phyloP scores from a whole-genome alignment of 2,888 invertebrate species.

The Pammene aurita region DNA sequence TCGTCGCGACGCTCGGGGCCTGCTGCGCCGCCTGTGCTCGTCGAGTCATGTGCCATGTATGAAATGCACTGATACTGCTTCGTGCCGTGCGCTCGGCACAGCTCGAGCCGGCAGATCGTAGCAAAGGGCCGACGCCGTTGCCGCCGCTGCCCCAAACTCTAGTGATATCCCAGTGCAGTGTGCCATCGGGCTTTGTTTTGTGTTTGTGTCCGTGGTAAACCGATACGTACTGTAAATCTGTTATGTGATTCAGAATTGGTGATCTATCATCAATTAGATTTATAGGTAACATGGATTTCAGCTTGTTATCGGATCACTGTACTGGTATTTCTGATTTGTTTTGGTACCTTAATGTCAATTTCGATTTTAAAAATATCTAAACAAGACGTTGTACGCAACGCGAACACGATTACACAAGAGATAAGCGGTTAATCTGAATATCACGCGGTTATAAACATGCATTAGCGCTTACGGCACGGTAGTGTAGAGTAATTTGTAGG shows the following conservation, averaged over 20 bases:
- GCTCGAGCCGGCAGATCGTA: constrained; percentile 43
- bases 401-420: constrained; percentile 69
- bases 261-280: constrained; percentile 42
- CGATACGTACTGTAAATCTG: constrained; percentile 28
- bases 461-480: constrained; percentile 58
- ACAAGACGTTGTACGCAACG: constrained; percentile 52
- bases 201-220: constrained; percentile 53
- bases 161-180: constrained; percentile 59
- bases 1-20: constrained; percentile 81
- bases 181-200: constrained; percentile 67
- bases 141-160: constrained; percentile 45
- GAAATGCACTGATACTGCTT: constrained; percentile 69
- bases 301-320: constrained; percentile 70
- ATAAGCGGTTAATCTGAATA: constrained; percentile 78
- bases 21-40: constrained; percentile 73
- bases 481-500: constrained; percentile 35
- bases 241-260: constrained; percentile 46
- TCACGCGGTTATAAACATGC: constrained; percentile 74
- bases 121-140: constrained; percentile 49
- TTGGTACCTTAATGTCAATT: constrained; percentile 41
- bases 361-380: constrained; percentile 46
- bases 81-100: constrained; percentile 42
- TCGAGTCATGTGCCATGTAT: constrained; percentile 63
- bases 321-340: constrained; percentile 52
- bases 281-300: constrained; percentile 42